Conservation (phyloP, 2,888 invertebrate genomes). For the Sinodicranocentrus sp. region DNA sequence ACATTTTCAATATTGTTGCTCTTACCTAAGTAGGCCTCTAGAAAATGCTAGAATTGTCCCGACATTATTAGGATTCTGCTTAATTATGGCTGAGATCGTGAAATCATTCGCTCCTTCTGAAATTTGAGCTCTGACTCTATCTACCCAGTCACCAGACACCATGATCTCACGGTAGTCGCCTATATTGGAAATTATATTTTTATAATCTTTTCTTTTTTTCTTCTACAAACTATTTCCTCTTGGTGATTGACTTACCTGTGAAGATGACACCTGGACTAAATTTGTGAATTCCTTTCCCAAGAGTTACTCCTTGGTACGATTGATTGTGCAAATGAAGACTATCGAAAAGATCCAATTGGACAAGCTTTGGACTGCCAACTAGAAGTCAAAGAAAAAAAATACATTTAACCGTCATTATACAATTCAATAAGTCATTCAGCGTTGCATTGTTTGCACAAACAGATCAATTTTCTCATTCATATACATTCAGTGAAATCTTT, state of each 20-base stretch:
- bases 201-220: not conserved
- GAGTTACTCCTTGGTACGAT: constrained; percentile 85
- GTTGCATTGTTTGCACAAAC: no score
- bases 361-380: constrained; percentile 77
- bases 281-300: constrained; percentile 84
- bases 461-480: no score
- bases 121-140: constrained; percentile 75
- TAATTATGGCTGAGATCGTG: constrained; percentile 87
- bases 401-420: no score
- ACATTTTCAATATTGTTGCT: constrained; percentile 3
- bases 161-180: constrained; percentile 77
- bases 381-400: constrained; percentile 23
- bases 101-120: constrained; percentile 78
- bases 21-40: constrained; percentile 87
- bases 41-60: constrained; percentile 91
- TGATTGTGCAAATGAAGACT: constrained; percentile 89
- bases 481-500: no score
- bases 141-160: constrained; percentile 76
- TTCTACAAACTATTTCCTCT: no score
- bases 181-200: constrained; percentile 7
- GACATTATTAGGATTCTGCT: constrained; percentile 89
- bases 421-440: no score
- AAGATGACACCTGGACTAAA: constrained; percentile 86
- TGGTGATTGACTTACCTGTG: constrained; percentile 82
- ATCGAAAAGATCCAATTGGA: constrained; percentile 87